phyloP scores from a whole-genome alignment of 2,113 vertebrate species.

The Pipra filicauda region DNA sequence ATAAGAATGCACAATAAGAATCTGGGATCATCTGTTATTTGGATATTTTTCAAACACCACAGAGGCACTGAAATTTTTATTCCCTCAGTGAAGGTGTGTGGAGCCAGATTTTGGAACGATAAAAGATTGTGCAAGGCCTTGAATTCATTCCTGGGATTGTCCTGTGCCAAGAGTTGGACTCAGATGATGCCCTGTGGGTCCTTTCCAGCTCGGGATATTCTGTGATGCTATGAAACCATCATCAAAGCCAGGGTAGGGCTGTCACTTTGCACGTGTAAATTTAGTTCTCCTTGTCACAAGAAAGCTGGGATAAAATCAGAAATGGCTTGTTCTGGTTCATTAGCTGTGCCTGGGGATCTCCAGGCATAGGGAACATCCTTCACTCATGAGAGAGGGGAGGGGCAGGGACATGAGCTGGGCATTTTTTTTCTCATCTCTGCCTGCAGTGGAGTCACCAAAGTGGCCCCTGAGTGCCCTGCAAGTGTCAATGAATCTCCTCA shows the following conservation, averaged over 20 bases:
- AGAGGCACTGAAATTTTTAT: neutral
- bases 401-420: neutral
- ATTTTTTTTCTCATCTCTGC: neutral
- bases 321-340: neutral
- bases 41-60: neutral
- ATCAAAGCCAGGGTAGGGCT: neutral
- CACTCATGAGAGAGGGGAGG: neutral
- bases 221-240: neutral
- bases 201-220: neutral
- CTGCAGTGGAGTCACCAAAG: neutral
- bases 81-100: neutral
- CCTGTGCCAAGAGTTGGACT: neutral
- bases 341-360: neutral
- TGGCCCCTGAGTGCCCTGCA: neutral
- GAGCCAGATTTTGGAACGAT: neutral
- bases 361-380: neutral
- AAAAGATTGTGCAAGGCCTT: neutral
- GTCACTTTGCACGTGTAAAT: neutral
- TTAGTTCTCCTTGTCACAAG: neutral
- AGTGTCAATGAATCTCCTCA: constrained; percentile 18
- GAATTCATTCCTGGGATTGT: neutral
- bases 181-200: accelerated
- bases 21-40: neutral
- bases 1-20: neutral
- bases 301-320: neutral